Evolutionary conservation across 2,797 vertebrate genomes (phyloP), one percentile per base, ranked within the genome.

Genomic region (Scarus forsteni): DNA sequence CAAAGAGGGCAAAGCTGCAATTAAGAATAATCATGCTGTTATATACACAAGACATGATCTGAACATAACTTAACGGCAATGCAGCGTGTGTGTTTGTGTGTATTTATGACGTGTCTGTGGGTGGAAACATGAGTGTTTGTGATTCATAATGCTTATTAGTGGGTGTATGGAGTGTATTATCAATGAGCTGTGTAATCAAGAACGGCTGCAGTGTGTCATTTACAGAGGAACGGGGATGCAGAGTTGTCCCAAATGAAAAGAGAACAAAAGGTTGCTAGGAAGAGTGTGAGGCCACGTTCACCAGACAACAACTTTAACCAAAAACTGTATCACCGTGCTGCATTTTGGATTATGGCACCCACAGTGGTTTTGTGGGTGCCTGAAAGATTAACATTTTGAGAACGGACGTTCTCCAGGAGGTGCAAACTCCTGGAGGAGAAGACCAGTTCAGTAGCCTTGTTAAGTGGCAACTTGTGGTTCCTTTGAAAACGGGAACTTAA

Each of bases 11-110:
- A 44, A 58, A 52, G 69, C 77, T 72, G 77, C 66, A 77, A 86
- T 85, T 85, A 79, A 80, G 86, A 85, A 85, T 73, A 75, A 88
- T 85, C 73, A 83, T 40, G 64, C 67, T 77, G n/a, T 65, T 77
- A 78, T 77, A 70, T 74, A 55, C 60, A 75, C 59, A 45, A 70
- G 65, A 70, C 51, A 60, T 65, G 68, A 80, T 78, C 67, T 73
- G 11, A 34, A 62, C 72, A 80, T 65, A 67, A 75, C 69, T 82
- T 48, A 19, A 38, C 79, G 70, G 66, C 46, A 42, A 6, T 6
- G 66, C 34, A 19, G 54, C 71, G 59, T 36, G 34, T 53, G 36
- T 55, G 46, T 69, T 53, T 53, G 61, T 43, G 35, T 19, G 59
- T 57, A 40, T 66, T 45, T 73, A 44, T 40, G 48, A 13, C 43